Evolutionary conservation across 1,140 invertebrate genomes (phyloP).

Genomic region (Drosophila kikkawai): DNA sequence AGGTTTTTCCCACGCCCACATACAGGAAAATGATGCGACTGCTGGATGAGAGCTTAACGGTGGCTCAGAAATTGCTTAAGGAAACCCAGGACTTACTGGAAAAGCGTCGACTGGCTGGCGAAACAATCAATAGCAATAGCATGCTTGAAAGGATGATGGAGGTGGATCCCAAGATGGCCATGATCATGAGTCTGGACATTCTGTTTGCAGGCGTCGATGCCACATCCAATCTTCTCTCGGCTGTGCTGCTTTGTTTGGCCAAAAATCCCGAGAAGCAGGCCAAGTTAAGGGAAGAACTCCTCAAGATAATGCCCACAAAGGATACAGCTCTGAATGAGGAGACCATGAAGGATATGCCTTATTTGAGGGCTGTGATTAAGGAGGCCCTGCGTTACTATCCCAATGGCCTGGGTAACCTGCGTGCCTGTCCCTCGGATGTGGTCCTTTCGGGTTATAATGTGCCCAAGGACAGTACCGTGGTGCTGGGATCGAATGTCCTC

Average conservation of each 20-base stretch:
- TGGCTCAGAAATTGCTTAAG: constrained; percentile 43
- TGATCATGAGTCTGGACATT: constrained; percentile 90
- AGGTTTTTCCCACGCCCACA: constrained; percentile 86
- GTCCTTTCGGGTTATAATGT: constrained; percentile 92
- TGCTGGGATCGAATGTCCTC: constrained; percentile 33
- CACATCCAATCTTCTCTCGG: constrained; percentile 38
- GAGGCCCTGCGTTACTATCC: constrained; percentile 92
- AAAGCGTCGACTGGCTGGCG: constrained; percentile 30
- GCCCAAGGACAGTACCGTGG: constrained; percentile 88
- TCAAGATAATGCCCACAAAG: constrained; percentile 67
- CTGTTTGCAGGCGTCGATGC: constrained; percentile 91
- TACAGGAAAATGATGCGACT: constrained; percentile 86
- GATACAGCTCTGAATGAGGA: constrained; percentile 78
- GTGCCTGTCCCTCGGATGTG: constrained; percentile 90
- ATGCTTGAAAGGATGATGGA: constrained; percentile 87
- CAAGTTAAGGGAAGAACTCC: constrained; percentile 86
- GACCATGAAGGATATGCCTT: constrained; percentile 82
- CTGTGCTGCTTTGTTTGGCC: constrained; percentile 72
- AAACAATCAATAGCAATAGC: constrained; percentile 60
- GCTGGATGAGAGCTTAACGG: constrained; percentile 61
- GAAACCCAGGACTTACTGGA: constrained; percentile 36
- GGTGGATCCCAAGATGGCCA: constrained; percentile 87
- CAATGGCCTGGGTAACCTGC: constrained; percentile 92
- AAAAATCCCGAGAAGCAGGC: constrained; percentile 86
- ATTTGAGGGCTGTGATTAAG: constrained; percentile 86